Percentiles rank a stretch among this genome's conserved stretches.
Conservation (phyloP, 1,140 invertebrate species). For the Heliconius melpomene region DNA sequence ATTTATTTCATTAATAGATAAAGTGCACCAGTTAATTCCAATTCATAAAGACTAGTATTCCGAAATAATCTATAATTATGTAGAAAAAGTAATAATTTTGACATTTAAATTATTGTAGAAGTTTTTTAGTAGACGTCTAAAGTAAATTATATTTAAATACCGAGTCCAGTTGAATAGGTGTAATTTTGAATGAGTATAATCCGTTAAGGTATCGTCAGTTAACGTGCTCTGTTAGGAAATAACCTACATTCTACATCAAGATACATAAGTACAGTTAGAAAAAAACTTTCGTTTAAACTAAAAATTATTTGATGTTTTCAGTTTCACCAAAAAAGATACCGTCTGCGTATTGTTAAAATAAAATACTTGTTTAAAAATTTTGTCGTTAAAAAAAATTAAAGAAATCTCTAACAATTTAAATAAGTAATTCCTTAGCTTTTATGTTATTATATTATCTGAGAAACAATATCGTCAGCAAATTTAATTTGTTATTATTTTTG, state of each 20-base stretch:
- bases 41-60: neutral
- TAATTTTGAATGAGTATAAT: conserved; percentile 57
- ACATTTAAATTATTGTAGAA: conserved; percentile 6
- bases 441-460: too few relatives aligned
- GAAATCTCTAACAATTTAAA: too few relatives aligned
- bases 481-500: too few relatives aligned
- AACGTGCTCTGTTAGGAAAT: conserved; percentile 52
- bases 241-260: conserved; percentile 59
- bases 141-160: conserved; percentile 18
- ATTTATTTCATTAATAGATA: too few relatives aligned
- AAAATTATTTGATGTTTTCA: too few relatives aligned
- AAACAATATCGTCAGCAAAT: too few relatives aligned
- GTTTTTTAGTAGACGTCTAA: conserved; percentile 16
- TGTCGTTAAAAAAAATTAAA: too few relatives aligned
- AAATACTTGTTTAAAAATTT: too few relatives aligned
- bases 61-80: neutral
- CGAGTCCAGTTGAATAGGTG: conserved; percentile 23
- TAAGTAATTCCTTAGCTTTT: too few relatives aligned
- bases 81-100: neutral
- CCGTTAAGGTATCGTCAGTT: conserved; percentile 49
- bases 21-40: neutral
- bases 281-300: neutral
- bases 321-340: too few relatives aligned
- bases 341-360: too few relatives aligned
- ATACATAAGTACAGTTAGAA: conserved; percentile 32